phyloP scores from a whole-genome alignment of 2,888 invertebrate species.

The Stenodema calcarata region DNA sequence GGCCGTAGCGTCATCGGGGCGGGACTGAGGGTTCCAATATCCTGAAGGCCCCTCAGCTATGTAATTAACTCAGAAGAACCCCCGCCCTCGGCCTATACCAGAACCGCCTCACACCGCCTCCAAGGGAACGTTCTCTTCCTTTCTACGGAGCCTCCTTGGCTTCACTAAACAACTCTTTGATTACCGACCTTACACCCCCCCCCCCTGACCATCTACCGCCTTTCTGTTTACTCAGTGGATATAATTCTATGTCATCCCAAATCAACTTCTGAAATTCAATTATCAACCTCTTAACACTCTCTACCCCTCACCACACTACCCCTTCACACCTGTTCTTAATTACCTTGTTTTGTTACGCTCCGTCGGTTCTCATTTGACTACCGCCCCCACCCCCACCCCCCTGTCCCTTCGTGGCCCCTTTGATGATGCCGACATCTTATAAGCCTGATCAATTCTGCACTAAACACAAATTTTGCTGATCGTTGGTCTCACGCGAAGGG shows the following conservation, averaged over 20 bases:
- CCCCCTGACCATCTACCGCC: not conserved
- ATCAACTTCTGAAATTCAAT: not conserved
- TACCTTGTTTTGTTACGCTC: conserved; percentile 1
- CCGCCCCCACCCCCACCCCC: not conserved
- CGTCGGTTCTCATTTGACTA: not conserved
- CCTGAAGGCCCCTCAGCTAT: conserved; percentile 11
- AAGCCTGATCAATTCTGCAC: not conserved
- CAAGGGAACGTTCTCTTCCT: not conserved
- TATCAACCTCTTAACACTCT: not conserved
- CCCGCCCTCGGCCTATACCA: too few species aligned
- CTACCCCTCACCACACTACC: not conserved
- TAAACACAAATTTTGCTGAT: too few species aligned
- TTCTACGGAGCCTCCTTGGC: not conserved
- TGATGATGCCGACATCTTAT: not conserved
- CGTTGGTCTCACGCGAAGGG: too few species aligned
- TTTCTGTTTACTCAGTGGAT: conserved; percentile 7
- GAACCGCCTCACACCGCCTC: not conserved
- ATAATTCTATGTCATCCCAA: conserved; percentile 8
- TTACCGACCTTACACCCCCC: not conserved
- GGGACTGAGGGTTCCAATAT: not conserved
- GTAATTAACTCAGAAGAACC: not conserved
- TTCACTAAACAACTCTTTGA: conserved; percentile 20
- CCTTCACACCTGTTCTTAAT: not conserved
- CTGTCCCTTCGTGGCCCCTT: not conserved
- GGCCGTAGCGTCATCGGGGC: not conserved